phyloP scores from a whole-genome alignment of 1,140 invertebrate species.

The Nylanderia fulva region DNA sequence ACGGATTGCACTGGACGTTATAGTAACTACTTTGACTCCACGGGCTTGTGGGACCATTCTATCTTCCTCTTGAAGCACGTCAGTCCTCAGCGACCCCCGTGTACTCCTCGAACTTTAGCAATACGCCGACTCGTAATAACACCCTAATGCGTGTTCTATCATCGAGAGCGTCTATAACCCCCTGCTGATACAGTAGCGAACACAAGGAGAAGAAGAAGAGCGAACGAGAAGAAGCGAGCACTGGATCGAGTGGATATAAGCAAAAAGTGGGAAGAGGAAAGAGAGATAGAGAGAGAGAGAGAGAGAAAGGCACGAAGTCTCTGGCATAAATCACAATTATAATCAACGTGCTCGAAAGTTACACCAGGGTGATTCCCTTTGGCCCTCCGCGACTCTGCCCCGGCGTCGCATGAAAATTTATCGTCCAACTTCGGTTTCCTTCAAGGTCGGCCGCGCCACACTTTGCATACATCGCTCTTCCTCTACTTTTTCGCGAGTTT shows the following conservation, averaged over 20 bases:
- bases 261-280: not conserved
- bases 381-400: constrained; percentile 60
- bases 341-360: constrained; percentile 79
- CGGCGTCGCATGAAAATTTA: constrained; percentile 77
- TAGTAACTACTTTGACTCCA: constrained; percentile 27
- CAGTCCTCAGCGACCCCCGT: not conserved
- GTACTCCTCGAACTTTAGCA: constrained; percentile 48
- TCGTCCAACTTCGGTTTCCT: constrained; percentile 74
- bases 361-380: constrained; percentile 66
- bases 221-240: constrained; percentile 6
- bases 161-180: constrained; percentile 51
- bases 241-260: not conserved
- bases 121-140: constrained; percentile 64
- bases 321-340: constrained; percentile 79
- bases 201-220: constrained; percentile 19
- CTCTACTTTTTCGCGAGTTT: constrained; percentile 65
- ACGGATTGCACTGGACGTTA: constrained; percentile 43
- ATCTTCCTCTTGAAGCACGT: constrained; percentile 46
- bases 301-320: constrained; percentile 9
- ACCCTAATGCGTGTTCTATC: constrained; percentile 71
- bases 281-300: constrained; percentile 25
- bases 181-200: constrained; percentile 24
- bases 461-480: constrained; percentile 72
- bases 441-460: constrained; percentile 69
- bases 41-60: constrained; percentile 36